Conservation (phyloP, 1,140 invertebrate species). For the Drosophila elegans region DNA sequence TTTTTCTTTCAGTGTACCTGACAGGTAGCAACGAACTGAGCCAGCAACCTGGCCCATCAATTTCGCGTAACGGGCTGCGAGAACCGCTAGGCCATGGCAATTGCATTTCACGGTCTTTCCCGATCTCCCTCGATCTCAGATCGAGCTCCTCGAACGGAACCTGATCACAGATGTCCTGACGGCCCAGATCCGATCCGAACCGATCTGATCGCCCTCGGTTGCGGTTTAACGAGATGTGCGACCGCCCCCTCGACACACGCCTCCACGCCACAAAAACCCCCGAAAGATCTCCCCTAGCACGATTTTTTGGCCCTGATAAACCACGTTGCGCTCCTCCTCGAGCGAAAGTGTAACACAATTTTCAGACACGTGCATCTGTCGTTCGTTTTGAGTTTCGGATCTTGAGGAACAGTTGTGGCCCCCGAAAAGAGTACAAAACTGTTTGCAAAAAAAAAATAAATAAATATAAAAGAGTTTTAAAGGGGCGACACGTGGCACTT, state of each 20-base stretch:
- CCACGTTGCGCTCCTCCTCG: conserved; percentile 28
- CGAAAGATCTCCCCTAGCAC: conserved; percentile 25
- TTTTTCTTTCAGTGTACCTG: neutral
- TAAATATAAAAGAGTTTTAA: conserved; percentile 15
- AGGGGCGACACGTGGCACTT: conserved; percentile 78
- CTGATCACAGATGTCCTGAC: conserved; percentile 77
- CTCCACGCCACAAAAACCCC: conserved; percentile 26
- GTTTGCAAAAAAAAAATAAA: conserved; percentile 52
- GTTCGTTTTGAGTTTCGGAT: conserved; percentile 37
- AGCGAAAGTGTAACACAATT: conserved; percentile 77
- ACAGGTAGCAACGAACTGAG: conserved; percentile 44
- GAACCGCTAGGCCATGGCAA: conserved; percentile 66
- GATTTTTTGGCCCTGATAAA: conserved; percentile 70
- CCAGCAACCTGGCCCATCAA: conserved; percentile 46
- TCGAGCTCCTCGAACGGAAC: conserved; percentile 52
- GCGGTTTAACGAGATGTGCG: conserved; percentile 82
- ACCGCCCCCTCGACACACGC: conserved; percentile 62
- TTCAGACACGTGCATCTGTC: conserved; percentile 79
- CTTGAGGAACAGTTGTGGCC: conserved; percentile 42
- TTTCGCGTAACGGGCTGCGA: conserved; percentile 72
- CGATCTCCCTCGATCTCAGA: conserved; percentile 8
- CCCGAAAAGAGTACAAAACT: conserved; percentile 30
- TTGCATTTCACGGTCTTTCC: conserved; percentile 67
- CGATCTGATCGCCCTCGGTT: conserved; percentile 66
- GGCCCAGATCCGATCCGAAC: conserved; percentile 2